Base-by-base conservation (phyloP, 1,140 invertebrate genomes). In the Drosophila guanche region DNA sequence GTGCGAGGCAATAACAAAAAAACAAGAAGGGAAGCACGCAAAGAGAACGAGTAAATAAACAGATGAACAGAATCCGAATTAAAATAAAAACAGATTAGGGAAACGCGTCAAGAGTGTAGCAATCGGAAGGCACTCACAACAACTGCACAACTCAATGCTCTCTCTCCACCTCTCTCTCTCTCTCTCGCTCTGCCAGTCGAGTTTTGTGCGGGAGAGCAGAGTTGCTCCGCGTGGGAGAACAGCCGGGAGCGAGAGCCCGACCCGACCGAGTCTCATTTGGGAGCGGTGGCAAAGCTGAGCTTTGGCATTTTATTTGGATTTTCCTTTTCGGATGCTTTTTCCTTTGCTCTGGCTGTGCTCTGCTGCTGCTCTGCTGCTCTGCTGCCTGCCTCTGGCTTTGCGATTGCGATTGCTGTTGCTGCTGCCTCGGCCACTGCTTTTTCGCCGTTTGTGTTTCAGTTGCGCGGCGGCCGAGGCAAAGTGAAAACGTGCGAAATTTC, bases 401-500 rank as follows among this genome's bases (percentile, higher is more conserved):
- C 48, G 42, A 65, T 72, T 71, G 56, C 48, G 48, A 47, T 70
- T 72, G 69, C 62, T 58, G 25, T 23, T 58, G 62, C 55, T 57
- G 62, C 43, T 62, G 65, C 60, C 33, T 37, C 0, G 12, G 33
- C 10, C 33, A 37, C 10, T 37, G 33, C 33, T 37, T 37, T 29
- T 59, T 59, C 54, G 23, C 43, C 58, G 76, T 61, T 62, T 70
- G 60, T 47, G 23, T 52, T 62, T 88, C 54, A 86, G 81, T 85
- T 81, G 83, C 69, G 81, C 73, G 83, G 77, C 78, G 84, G 76
- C 55, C 83, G 69, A 60, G 73, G 68, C 74, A 51, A 77, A 74
- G 81, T 81, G 53, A 48, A 85, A 85, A 85, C 81, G 81, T 86
- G 77, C 68, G 73, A 86, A 88, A 60, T 54, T 76, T 76, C 60